These are phyloP conservation scores for Hypotaenidia philippensis DNA, from an alignment of 2,797 vertebrate genomes.

Conservation along the genomic window DNA sequence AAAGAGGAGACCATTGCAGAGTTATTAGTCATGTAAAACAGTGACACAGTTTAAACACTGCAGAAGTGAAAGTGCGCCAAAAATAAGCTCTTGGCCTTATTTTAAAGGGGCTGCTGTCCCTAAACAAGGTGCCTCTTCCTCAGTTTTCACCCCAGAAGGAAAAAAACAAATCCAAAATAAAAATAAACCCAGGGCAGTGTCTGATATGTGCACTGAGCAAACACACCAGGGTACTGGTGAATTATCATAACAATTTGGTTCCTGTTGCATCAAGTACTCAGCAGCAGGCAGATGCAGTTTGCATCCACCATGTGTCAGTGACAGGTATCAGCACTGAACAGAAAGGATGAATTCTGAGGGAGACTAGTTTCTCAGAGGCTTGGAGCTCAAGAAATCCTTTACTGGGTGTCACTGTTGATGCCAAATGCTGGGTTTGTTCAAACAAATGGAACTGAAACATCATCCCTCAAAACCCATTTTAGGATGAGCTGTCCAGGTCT, in stretches of 20 bases:
- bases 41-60: background rate
- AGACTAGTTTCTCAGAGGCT: background rate
- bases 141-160: background rate
- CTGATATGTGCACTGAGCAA: background rate
- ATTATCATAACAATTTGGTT: background rate
- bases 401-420: background rate
- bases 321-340: background rate
- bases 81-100: background rate
- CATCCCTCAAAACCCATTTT: background rate
- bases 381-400: background rate
- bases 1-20: background rate
- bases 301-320: background rate
- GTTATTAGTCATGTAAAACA: background rate
- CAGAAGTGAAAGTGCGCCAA: background rate
- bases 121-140: background rate
- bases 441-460: background rate
- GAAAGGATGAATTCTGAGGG: background rate
- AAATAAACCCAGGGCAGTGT: background rate
- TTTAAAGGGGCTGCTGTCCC: background rate
- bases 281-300: background rate
- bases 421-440: background rate
- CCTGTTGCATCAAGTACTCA: background rate
- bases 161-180: background rate
- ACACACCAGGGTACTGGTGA: background rate
- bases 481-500: background rate